phyloP scores from a whole-genome alignment of 1,140 invertebrate genomes.

The Drosophila parabipectinata region DNA sequence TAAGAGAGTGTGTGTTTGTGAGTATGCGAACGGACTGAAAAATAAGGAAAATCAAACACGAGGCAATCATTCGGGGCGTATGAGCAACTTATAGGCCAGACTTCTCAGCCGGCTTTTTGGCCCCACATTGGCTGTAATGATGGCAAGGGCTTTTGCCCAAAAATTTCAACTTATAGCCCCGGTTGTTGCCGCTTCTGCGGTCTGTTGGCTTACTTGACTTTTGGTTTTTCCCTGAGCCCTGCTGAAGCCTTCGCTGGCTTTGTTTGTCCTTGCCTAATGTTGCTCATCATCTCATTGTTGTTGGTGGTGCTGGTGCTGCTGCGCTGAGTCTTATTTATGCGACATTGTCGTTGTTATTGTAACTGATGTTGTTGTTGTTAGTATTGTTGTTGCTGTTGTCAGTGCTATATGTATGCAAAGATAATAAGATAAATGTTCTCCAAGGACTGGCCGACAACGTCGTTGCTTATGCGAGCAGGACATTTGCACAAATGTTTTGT shows the following conservation, averaged over 20 bases:
- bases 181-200: conserved; percentile 56
- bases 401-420: conserved; percentile 69
- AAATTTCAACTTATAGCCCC: conserved; percentile 53
- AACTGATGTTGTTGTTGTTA: conserved; percentile 33
- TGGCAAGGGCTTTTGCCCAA: conserved; percentile 57
- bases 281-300: conserved; percentile 74
- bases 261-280: conserved; percentile 81
- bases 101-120: background rate
- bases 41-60: conserved; percentile 32
- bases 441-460: conserved; percentile 76
- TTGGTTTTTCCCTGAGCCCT: conserved; percentile 75
- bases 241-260: conserved; percentile 68
- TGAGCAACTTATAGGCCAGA: conserved; percentile 63
- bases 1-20: background rate
- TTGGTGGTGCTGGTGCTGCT: conserved; percentile 20
- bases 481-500: conserved; percentile 82
- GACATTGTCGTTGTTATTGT: conserved; percentile 51
- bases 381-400: conserved; percentile 35
- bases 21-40: conserved; percentile 7
- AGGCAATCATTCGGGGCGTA: conserved; percentile 52
- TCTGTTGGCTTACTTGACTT: conserved; percentile 79
- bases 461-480: conserved; percentile 78
- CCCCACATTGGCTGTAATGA: conserved; percentile 44
- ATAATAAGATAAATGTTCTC: conserved; percentile 82
- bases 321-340: conserved; percentile 80